Conservation (phyloP, 2,888 invertebrate genomes). For the Peribatodes rhomboidaria region DNA sequence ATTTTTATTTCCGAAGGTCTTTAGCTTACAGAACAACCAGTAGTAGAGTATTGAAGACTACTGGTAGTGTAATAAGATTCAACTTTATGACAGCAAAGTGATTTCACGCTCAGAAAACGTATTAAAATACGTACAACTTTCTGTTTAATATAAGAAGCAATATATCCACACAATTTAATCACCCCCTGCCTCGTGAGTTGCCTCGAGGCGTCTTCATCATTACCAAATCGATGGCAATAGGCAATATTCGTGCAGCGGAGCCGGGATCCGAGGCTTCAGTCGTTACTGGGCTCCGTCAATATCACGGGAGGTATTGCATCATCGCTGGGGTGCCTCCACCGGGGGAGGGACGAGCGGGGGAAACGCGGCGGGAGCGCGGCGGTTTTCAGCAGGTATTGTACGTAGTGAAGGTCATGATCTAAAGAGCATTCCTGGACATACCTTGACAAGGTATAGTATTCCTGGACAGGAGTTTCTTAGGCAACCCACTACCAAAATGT, state of each 20-base stretch:
- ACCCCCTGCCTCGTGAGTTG: neutral
- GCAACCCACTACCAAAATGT: too few species aligned
- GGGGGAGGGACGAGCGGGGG: constrained; percentile 24
- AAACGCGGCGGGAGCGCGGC: neutral
- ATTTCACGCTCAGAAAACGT: neutral
- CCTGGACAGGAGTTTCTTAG: too few species aligned
- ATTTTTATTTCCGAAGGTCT: too few species aligned
- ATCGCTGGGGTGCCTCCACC: constrained; percentile 13
- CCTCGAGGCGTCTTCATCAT: constrained; percentile 8
- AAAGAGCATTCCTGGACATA: too few species aligned
- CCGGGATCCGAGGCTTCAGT: constrained; percentile 4
- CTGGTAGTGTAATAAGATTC: too few species aligned
- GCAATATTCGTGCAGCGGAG: constrained; percentile 2
- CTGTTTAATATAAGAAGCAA: neutral
- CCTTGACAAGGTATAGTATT: too few species aligned
- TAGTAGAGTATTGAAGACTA: too few species aligned
- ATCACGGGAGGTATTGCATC: constrained; percentile 35
- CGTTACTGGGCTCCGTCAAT: constrained; percentile 35
- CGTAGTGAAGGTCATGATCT: too few species aligned
- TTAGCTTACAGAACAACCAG: too few species aligned
- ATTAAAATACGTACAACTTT: neutral
- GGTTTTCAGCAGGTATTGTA: neutral
- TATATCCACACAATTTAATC: constrained; percentile 7
- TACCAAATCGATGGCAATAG: constrained; percentile 8
- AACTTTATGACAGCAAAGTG: too few species aligned